Evolutionary conservation across 2,113 vertebrate genomes (phyloP), one percentile per base, ranked within the genome.

Genomic region (Scartelaos histophorus): DNA sequence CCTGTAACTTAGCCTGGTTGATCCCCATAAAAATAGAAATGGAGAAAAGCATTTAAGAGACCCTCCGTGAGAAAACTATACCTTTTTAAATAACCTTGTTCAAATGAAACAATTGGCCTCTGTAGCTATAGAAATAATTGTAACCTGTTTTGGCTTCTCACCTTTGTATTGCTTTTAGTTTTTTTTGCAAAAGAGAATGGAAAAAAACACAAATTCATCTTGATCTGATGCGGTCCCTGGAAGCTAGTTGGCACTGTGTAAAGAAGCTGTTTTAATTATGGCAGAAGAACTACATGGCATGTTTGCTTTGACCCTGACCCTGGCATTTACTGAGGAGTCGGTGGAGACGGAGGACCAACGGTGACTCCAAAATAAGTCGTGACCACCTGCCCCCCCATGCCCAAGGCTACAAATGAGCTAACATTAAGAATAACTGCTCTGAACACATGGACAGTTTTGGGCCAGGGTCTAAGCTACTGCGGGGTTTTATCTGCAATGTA

Each of bases 301-400:
- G 19, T 80, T 72, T 69, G 69, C 43, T 80, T 80, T 82, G 79
- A 67, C 77, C 67, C 22, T 25, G 62, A 58, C 43, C 54, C 5
- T 1, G 17, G 25, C 61, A 17, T 68, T 76, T 73, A 68, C 80
- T 57, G 45, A 74, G 45, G n/a, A 54, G 58, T 24, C 1, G 11
- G 66, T 0, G 2, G 34, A 9, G 13, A 29, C 47, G 11, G 66
- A 17, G 64, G 12, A 72, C 5, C 60, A 73, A n/a, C n/a, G 77
- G 73, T 83, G 75, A 77, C 75, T 67, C 65, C 47, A 74, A 84
- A 85, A 82, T 70, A 70, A 71, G 75, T 70, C 79, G 66, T 71
- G 71, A 83, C 87, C 88, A 87, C 86, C 89, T 87, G 82, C 83
- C 82, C 75, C 82, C 75, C 24, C 13, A 6, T 60, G 74, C 85